A percentile compares a stretch with the other conserved stretches of the same genome.
Evolutionary conservation across 2,113 vertebrate species (phyloP).

Genomic region (Chascanopsetta lugubris): DNA sequence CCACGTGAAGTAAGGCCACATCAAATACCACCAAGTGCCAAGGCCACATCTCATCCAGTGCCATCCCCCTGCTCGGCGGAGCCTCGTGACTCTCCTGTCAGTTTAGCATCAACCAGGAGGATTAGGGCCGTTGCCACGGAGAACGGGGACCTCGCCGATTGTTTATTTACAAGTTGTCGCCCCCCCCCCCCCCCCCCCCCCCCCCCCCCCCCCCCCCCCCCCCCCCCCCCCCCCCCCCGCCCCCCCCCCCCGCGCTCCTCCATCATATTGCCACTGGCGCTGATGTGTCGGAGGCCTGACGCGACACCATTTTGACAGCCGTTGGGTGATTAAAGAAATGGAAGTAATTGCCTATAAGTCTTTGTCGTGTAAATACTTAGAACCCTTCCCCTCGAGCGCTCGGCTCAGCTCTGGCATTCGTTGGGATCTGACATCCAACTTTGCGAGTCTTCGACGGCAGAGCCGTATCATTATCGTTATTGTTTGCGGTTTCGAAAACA

Average conservation of each 20-base stretch:
- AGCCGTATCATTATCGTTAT: constrained; percentile 31
- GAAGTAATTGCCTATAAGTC: constrained; percentile 70
- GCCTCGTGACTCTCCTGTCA: constrained; percentile 60
- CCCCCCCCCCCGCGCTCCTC: too few relatives aligned
- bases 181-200: too few relatives aligned
- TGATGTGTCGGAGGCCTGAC: constrained; percentile 54
- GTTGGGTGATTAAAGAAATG: constrained; percentile 69
- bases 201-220: too few relatives aligned
- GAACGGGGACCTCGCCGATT: constrained; percentile 47
- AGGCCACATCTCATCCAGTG: constrained; percentile 67
- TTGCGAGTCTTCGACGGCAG: constrained; percentile 23
- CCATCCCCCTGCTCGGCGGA: constrained; percentile 41
- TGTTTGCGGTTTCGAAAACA: constrained; percentile 35
- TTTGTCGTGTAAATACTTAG: constrained; percentile 63
- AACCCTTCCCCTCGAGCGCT: constrained; percentile 41
- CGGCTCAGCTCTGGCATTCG: constrained; percentile 45
- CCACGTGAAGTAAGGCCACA: constrained; percentile 54
- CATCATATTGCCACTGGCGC: constrained; percentile 44
- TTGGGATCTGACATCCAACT: constrained; percentile 44
- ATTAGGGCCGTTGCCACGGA: constrained; percentile 46
- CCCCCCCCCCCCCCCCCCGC: too few relatives aligned
- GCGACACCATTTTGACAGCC: constrained; percentile 64
- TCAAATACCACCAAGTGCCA: constrained; percentile 67
- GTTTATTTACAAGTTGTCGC: constrained; percentile 69
- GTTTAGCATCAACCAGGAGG: constrained; percentile 64